Conservation (phyloP, 2,888 invertebrate species). For the Isotomurus palustris region DNA sequence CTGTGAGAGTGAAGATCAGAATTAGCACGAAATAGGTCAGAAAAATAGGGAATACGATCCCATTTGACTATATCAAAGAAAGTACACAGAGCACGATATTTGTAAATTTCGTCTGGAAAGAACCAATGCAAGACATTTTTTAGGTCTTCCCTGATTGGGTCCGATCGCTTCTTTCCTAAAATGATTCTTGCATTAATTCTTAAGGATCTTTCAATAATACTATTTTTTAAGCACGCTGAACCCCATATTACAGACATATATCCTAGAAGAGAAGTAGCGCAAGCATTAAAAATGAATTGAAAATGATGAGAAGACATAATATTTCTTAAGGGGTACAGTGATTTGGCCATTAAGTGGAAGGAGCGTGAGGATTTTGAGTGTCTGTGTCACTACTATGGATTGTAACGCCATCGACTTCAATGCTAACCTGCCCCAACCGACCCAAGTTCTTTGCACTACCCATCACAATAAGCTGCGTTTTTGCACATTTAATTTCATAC, state of each 20-base stretch:
- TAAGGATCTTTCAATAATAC: too few relatives aligned
- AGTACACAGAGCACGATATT: too few relatives aligned
- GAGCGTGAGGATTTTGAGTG: not conserved
- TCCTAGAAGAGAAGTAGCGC: not conserved
- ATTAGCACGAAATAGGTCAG: too few relatives aligned
- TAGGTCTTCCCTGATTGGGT: too few relatives aligned
- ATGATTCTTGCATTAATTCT: too few relatives aligned
- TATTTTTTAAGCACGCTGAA: too few relatives aligned
- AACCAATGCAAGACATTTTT: too few relatives aligned
- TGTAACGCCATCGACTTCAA: not conserved
- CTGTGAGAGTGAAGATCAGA: too few relatives aligned
- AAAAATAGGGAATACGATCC: too few relatives aligned
- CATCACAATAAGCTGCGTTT: not conserved
- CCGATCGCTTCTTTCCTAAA: too few relatives aligned
- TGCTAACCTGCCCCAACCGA: not conserved
- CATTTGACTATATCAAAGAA: too few relatives aligned
- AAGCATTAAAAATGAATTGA: not conserved
- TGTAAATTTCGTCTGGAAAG: too few relatives aligned
- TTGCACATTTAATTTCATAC: conserved; percentile 1
- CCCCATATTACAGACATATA: not conserved
- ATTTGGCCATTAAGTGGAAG: not conserved
- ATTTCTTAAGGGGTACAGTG: not conserved
- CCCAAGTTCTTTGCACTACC: not conserved
- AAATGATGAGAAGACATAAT: not conserved
- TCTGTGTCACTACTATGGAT: not conserved